Base-by-base conservation (phyloP, 2,797 vertebrate species). In the Gadopsis bispinosus region DNA sequence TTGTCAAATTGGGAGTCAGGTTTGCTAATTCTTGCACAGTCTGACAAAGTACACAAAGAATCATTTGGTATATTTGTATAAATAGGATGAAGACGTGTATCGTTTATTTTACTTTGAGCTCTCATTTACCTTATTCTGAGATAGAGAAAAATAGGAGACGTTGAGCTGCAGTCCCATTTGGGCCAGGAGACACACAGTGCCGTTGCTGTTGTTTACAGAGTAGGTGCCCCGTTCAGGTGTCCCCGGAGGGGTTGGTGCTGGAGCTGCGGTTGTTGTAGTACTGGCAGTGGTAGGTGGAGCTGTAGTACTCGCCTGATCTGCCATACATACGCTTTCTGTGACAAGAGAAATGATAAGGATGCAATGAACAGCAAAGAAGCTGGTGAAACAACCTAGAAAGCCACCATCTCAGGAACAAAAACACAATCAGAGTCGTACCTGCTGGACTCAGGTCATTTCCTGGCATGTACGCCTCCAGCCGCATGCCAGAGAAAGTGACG, bases 81-180 rank as follows among this genome's bases (percentile, higher is more conserved):
- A 20, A 33, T 12, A 20, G 19, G 59, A 4, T 33, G 17, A 48
- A 1, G 39, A 56, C 5, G 1, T 9, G 11, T 10, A n/a, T 64
- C 0, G 5, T 4, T 31, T 14, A 13, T 48, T 50, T 69, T 50
- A n/a, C 7, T 63, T 1, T 3, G 45, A 35, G 16, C 35, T 71
- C 39, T 16, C 5, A 7, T 22, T 91, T 85, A 96, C 95, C 93
- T 95, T 95, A 62, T 94, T 93, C 70, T 91, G 89, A 26, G 92
- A 83, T 1, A 2, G 47, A 35, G 94, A 94, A n/a, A 81, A 11
- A 53, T 96, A 97, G 73, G 96, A 96, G 83, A 99, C 35, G 55
- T 97, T 98, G 80, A 99, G 94, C 93, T 99, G 97, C 77, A 99
- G 90, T 26, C 95, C 95, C 94, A 96, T 95, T 12, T 82, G 81